A percentile compares a stretch with the other conserved stretches of the same genome.
phyloP scores from a whole-genome alignment of 2,797 vertebrate species.

The Hemitrygon akajei region DNA sequence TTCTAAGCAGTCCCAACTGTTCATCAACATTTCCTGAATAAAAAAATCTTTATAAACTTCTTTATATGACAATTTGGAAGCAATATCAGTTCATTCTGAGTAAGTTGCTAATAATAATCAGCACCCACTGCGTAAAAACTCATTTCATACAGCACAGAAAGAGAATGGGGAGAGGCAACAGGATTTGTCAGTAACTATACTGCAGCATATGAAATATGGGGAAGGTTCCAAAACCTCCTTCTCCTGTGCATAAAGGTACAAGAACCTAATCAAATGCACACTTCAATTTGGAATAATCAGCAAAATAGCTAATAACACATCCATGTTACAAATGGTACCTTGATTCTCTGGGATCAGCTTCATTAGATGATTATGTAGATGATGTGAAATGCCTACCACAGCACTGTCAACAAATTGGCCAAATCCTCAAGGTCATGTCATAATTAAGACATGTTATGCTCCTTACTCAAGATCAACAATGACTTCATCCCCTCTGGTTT shows the following conservation, averaged over 20 bases:
- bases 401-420: background rate
- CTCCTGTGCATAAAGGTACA: background rate
- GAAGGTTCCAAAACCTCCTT: background rate
- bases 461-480: too few species aligned
- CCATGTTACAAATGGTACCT: background rate
- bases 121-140: background rate
- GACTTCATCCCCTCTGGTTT: too few species aligned
- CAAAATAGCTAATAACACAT: background rate
- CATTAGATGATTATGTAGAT: conserved; percentile 16
- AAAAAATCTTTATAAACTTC: background rate
- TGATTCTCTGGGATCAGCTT: background rate
- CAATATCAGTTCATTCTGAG: background rate
- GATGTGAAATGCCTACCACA: background rate
- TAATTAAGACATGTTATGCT: background rate
- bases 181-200: background rate
- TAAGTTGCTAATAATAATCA: background rate
- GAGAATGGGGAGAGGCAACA: background rate
- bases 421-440: conserved; percentile 2
- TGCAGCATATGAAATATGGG: background rate
- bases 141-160: background rate
- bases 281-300: background rate
- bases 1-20: background rate
- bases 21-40: background rate
- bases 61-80: background rate
- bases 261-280: background rate